Evolutionary conservation across 2,797 vertebrate species (phyloP), one percentile per base, ranked within the genome.

Genomic region (Clarias platycephalus): DNA sequence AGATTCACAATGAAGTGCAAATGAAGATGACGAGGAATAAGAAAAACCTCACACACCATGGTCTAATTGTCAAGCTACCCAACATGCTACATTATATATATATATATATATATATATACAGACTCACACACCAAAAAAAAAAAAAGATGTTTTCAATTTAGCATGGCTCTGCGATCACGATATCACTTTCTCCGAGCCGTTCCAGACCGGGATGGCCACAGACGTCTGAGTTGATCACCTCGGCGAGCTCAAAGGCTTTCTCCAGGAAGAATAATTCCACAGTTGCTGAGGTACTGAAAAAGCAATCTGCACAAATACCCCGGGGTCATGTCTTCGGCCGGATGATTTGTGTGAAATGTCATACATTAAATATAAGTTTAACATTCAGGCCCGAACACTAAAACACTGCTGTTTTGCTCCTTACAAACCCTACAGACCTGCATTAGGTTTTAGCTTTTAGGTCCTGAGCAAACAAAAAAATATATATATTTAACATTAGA

Each of bases 291-390:
- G 95, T 94, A 95, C 95, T 96, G 95, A 96, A 95, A 95, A 96
- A 95, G 94, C 95, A 96, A 96, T 95, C 94, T 95, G 94, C 92
- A 92, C 93, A 88, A 95, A 95, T 95, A 95, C 95, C 95, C 94
- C 92, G 91, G 95, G 95, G 95, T 95, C 95, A 92, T 94, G 94
- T 96, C 95, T 95, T 94, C 94, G 95, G 72, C 95, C 92, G 91
- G 93, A 94, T 95, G 95, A 96, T 95, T 96, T 95, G 95, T 96
- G 94, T 94, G 94, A 95, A 96, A 96, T 96, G 95, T 95, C 95
- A 95, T 96, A 95, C 95, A 96, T 95, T 95, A 95, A 96, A 96
- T 96, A 95, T 95, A 95, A 95, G 95, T 96, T 96, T 93, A 95
- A 95, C 95, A 95, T 95, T 95, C 94, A 95, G 93, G 93, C 94